These are phyloP conservation scores for Enhydra lutris DNA, from an alignment of 2,113 vertebrate genomes.

Conservation along the genomic window DNA sequence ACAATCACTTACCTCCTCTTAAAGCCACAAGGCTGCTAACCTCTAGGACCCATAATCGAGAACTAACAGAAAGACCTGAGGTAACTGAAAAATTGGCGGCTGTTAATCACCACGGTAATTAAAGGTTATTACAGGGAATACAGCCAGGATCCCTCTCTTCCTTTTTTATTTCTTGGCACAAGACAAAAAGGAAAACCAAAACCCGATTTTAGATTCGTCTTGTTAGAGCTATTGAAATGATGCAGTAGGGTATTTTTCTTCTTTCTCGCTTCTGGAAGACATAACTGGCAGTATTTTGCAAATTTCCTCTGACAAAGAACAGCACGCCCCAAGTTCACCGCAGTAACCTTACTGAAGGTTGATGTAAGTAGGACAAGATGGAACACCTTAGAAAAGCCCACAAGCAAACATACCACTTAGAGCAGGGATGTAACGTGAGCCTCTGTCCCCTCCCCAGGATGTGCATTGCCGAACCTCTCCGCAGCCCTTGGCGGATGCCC, in stretches of 20 bases:
- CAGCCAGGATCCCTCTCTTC: not conserved
- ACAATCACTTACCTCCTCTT: slow-evolving; percentile 2
- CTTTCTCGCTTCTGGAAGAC: slow-evolving; percentile 32
- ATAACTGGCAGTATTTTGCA: slow-evolving; percentile 23
- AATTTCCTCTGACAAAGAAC: slow-evolving; percentile 33
- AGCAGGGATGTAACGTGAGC: not conserved
- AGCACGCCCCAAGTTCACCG: not conserved
- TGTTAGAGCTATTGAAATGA: slow-evolving; percentile 46
- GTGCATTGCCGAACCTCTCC: not conserved
- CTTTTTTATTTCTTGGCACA: slow-evolving; percentile 40
- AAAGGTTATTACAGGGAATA: not conserved
- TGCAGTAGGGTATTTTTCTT: not conserved
- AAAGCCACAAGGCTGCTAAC: not conserved
- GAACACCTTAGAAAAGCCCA: not conserved
- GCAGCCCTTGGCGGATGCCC: not conserved
- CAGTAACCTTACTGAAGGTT: not conserved
- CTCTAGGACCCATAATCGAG: not conserved
- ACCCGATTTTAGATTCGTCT: slow-evolving; percentile 16
- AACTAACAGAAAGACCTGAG: not conserved
- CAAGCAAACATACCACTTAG: not conserved
- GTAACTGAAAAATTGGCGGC: not conserved
- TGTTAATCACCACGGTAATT: slow-evolving; percentile 31
- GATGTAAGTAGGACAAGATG: not conserved
- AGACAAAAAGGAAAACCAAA: slow-evolving; percentile 36
- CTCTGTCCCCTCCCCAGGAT: not conserved